Evolutionary conservation across 2,113 vertebrate species (phyloP).

Genomic region (Naja naja): DNA sequence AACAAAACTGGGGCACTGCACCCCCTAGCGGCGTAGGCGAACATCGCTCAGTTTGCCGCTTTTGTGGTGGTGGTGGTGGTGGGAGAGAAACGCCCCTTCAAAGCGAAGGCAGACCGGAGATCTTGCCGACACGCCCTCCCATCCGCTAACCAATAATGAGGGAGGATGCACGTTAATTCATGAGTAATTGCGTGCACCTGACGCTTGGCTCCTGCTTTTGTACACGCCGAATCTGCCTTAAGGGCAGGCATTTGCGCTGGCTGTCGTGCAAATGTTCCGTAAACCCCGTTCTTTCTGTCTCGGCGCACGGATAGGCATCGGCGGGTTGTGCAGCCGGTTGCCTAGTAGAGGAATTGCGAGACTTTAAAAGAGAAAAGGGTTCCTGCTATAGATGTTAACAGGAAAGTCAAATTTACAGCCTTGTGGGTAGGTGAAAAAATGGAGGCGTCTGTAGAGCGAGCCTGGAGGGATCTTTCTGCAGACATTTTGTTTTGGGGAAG

Average conservation of each 20-base stretch:
- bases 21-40: conserved; percentile 54
- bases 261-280: conserved; percentile 46
- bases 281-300: no score
- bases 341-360: conserved; percentile 11
- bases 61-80: neutral
- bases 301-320: neutral
- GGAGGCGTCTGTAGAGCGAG: neutral
- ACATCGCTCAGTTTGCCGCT: neutral
- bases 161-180: conserved; percentile 53
- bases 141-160: conserved; percentile 46
- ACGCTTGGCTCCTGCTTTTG: neutral
- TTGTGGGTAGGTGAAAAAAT: neutral
- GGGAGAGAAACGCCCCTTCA: neutral
- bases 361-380: neutral
- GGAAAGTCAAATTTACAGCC: conserved; percentile 55
- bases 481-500: conserved; percentile 12
- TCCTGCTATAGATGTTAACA: neutral
- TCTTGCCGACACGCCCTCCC: conserved; percentile 45
- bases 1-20: conserved; percentile 53
- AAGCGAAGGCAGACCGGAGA: neutral
- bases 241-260: neutral
- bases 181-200: neutral
- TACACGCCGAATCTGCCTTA: neutral
- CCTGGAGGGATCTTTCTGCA: neutral
- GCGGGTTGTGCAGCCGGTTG: neutral